Evolutionary conservation across 2,797 vertebrate species (phyloP), one percentile per base, ranked within the genome.

Genomic region (Choloepus didactylus): DNA sequence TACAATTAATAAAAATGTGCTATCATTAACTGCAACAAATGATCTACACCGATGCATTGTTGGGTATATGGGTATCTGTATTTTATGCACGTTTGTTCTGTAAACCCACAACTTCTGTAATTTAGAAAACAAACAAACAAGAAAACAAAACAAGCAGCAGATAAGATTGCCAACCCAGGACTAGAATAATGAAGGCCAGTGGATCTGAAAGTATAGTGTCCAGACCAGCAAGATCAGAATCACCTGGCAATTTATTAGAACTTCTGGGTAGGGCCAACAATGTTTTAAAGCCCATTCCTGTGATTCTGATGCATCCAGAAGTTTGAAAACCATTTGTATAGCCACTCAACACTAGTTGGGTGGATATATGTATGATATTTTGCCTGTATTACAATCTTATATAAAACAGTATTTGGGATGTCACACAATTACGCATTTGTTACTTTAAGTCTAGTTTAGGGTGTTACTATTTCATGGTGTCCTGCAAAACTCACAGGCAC

Each of bases 381-480:
- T 70, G 25, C 54, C 64, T 85, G 9, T 64, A 38, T 67, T 90
- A 41, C 14, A 87, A 88, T 60, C 29, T 76, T n/a, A 70, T 23
- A 19, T 31, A 70, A 72, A 9, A 86, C 4, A 44, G 9, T 51
- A 87, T 29, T 87, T 73, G 11, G 35, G 41, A 92, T 76, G 16
- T 85, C 69, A 85, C 8, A 46, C n/a, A 84, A 89, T 81, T 62
- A 29, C 70, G 29, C 19, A 5, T 49, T 93, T 88, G 18, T 59
- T 84, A 31, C 70, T 86, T 95, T 89, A 87, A 69, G 16, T 92
- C 29, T 51, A 93, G 44, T 56, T 92, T 91, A 90, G 18, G 46
- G 12, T 60, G 85, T 79, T 75, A 95, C 54, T 38, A 95, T 88
- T 91, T 96, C 31, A 70, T 12, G 21, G 81, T 62, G 70, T 64